A percentile compares a stretch with the other conserved stretches of the same genome.
Evolutionary conservation across 2,113 vertebrate genomes (phyloP).

Genomic region (Catharus bicknelli): DNA sequence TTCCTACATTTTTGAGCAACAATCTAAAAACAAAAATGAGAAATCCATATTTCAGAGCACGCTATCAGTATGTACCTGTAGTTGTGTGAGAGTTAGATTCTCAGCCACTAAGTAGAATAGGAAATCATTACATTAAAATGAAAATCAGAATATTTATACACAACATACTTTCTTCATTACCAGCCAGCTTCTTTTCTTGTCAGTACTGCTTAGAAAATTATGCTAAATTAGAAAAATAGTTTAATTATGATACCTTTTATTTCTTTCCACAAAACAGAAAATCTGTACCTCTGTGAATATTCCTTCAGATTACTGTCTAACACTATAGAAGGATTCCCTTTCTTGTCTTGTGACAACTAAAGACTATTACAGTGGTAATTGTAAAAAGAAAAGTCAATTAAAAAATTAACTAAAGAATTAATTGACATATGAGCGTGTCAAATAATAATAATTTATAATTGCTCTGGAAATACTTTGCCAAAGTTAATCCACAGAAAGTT

Average conservation of each 20-base stretch:
- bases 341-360: neutral
- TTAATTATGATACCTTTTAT: conserved; percentile 27
- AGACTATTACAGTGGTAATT: conserved; percentile 50
- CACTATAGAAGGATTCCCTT: conserved; percentile 38
- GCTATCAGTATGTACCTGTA: neutral
- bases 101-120: neutral
- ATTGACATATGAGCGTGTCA: neutral
- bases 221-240: no score
- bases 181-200: neutral
- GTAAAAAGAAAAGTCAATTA: conserved; percentile 50
- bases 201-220: neutral
- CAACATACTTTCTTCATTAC: neutral
- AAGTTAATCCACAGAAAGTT: conserved; percentile 35
- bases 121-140: neutral
- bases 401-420: conserved; percentile 36
- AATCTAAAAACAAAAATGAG: neutral
- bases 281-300: conserved; percentile 11
- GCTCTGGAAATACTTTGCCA: conserved; percentile 18
- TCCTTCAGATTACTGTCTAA: conserved; percentile 53
- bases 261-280: conserved; percentile 45
- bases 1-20: neutral
- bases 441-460: conserved; percentile 14
- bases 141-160: neutral
- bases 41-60: neutral
- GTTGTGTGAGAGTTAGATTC: neutral